Percentiles rank a stretch among this genome's conserved stretches.
phyloP scores from a whole-genome alignment of 2,113 vertebrate species.

The Maccullochella peelii region DNA sequence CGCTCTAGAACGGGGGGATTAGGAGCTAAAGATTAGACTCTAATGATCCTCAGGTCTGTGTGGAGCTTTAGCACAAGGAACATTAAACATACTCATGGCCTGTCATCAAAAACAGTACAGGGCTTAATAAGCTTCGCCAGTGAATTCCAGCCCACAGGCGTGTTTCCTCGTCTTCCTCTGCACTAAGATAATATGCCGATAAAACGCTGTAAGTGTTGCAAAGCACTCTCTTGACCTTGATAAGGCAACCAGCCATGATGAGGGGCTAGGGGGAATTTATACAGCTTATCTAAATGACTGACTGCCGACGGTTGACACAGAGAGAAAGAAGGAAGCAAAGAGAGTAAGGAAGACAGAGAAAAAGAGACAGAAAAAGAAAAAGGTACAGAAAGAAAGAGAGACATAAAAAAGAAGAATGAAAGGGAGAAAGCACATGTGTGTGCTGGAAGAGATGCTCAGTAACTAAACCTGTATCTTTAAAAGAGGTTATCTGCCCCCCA shows the following conservation, averaged over 20 bases:
- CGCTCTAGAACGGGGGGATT: slow-evolving; percentile 29
- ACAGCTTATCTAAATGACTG: slow-evolving; percentile 68
- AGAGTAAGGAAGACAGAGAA: neutral
- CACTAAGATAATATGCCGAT: slow-evolving; percentile 65
- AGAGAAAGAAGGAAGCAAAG: neutral
- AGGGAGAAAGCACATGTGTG: neutral
- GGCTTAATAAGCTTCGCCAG: slow-evolving; percentile 54
- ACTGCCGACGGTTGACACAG: slow-evolving; percentile 6
- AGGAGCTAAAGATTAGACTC: slow-evolving; percentile 49
- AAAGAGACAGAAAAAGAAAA: neutral
- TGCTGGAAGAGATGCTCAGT: slow-evolving; percentile 4
- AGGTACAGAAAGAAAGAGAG: neutral
- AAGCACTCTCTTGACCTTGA: slow-evolving; percentile 76
- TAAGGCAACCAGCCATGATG: slow-evolving; percentile 69
- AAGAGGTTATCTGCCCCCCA: neutral
- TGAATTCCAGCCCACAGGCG: slow-evolving; percentile 37
- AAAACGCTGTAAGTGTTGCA: slow-evolving; percentile 66
- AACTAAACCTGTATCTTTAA: slow-evolving; percentile 12
- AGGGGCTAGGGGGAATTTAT: slow-evolving; percentile 55
- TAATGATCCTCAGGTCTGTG: slow-evolving; percentile 58
- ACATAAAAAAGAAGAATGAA: neutral
- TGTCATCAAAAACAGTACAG: slow-evolving; percentile 60
- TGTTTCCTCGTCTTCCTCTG: slow-evolving; percentile 28
- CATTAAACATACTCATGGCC: slow-evolving; percentile 53
- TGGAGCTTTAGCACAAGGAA: slow-evolving; percentile 37